Percentiles rank a stretch among this genome's conserved stretches.
Conservation (phyloP, 2,888 invertebrate species). For the Thereva unica region DNA sequence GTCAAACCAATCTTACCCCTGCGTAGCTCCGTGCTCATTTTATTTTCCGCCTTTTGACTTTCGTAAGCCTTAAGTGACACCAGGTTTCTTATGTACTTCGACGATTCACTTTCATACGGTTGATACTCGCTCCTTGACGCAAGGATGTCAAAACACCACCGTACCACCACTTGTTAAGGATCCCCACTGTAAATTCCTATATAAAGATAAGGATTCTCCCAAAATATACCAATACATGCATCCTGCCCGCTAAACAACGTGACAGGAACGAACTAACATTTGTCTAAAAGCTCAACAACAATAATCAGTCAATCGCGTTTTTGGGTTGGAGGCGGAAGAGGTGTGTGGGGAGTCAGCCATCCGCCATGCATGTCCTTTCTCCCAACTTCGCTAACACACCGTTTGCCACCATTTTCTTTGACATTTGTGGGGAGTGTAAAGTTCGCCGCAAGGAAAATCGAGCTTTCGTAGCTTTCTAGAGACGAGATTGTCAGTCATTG, state of each 20-base stretch:
- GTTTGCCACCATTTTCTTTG: slow-evolving; percentile 24
- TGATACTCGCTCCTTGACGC: slow-evolving; percentile 32
- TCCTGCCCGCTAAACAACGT: slow-evolving; percentile 10
- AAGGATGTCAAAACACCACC: slow-evolving; percentile 24
- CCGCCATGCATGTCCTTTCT: too few species aligned
- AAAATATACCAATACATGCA: slow-evolving; percentile 1
- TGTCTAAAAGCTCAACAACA: slow-evolving; percentile 30
- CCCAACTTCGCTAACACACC: neutral
- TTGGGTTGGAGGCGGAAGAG: neutral
- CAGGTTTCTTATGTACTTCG: slow-evolving; percentile 33
- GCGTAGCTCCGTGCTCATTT: slow-evolving; percentile 8
- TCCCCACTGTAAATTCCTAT: neutral
- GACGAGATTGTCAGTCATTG: slow-evolving; percentile 13
- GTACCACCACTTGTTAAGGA: neutral
- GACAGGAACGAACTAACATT: slow-evolving; percentile 29
- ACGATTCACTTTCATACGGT: slow-evolving; percentile 32
- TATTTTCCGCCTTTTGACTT: slow-evolving; percentile 36
- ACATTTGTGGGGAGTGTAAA: slow-evolving; percentile 3
- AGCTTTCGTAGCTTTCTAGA: slow-evolving; percentile 31
- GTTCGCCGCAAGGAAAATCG: slow-evolving; percentile 2
- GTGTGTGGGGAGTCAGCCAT: neutral
- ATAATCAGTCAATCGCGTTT: slow-evolving; percentile 26
- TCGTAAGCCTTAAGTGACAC: slow-evolving; percentile 35
- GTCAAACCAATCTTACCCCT: neutral
- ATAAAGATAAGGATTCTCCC: slow-evolving; percentile 1